phyloP scores from a whole-genome alignment of 2,888 invertebrate species.

The Lochmaea capreae region DNA sequence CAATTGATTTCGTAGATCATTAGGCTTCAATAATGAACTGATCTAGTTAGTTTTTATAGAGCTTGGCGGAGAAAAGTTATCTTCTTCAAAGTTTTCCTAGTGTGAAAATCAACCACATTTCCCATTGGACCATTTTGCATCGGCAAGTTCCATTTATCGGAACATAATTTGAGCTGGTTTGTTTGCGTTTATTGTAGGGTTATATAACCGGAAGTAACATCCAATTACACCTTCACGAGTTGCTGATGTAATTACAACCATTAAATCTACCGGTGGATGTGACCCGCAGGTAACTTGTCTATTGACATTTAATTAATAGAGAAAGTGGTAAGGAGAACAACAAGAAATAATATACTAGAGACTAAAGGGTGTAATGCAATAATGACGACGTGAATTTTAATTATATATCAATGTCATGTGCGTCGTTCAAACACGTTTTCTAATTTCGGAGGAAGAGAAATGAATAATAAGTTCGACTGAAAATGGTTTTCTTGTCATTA shows the following conservation, averaged over 20 bases:
- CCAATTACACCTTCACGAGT: slow-evolving; percentile 38
- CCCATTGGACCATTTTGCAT: slow-evolving; percentile 22
- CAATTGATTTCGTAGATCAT: too few species aligned
- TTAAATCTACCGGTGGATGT: slow-evolving; percentile 26
- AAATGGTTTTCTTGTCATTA: background rate
- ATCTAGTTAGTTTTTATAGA: too few species aligned
- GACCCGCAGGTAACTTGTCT: slow-evolving; percentile 31
- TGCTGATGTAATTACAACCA: slow-evolving; percentile 34
- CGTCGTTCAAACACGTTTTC: background rate
- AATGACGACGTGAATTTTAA: background rate
- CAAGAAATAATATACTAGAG: slow-evolving; percentile 1
- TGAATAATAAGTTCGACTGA: background rate
- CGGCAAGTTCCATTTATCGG: slow-evolving; percentile 35
- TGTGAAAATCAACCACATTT: background rate
- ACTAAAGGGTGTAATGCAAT: background rate
- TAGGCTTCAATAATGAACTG: too few species aligned
- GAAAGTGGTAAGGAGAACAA: background rate
- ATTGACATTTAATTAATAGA: slow-evolving; percentile 30
- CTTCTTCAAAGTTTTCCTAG: background rate
- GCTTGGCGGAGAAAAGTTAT: too few species aligned
- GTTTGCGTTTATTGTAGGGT: slow-evolving; percentile 30
- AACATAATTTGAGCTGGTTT: slow-evolving; percentile 36
- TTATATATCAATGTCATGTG: slow-evolving; percentile 1
- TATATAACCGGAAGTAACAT: slow-evolving; percentile 34
- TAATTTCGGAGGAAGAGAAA: background rate